A percentile compares a stretch with the other conserved stretches of the same genome.
These are phyloP conservation scores for Leptestheria dahalacensis DNA, from an alignment of 1,140 invertebrate species.

Conservation along the genomic window DNA sequence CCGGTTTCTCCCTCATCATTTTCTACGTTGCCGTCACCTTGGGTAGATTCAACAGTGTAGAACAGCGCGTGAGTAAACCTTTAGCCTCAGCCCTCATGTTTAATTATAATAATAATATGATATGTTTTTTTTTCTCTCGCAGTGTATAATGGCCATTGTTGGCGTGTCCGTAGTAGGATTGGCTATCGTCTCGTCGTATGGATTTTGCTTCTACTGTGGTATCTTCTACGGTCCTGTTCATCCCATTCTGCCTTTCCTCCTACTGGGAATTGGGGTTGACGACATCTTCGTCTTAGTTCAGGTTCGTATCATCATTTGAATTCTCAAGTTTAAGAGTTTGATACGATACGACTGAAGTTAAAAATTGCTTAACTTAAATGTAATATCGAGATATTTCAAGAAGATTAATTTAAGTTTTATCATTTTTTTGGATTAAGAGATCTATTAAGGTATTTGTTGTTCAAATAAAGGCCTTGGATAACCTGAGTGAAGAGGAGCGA, in stretches of 20 bases:
- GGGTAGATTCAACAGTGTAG: slow-evolving; percentile 36
- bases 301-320: slow-evolving; percentile 18
- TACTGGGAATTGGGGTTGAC: slow-evolving; percentile 39
- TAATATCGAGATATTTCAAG: too few species aligned
- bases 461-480: slow-evolving; percentile 24
- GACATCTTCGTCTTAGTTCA: slow-evolving; percentile 39
- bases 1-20: slow-evolving; percentile 36
- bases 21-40: slow-evolving; percentile 39
- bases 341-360: too few species aligned
- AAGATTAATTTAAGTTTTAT: slow-evolving; percentile 14
- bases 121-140: not conserved
- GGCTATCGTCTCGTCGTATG: slow-evolving; percentile 36
- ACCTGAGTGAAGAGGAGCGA: slow-evolving; percentile 25
- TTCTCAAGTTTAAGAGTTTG: too few species aligned
- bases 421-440: not conserved
- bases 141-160: slow-evolving; percentile 33
- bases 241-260: slow-evolving; percentile 38
- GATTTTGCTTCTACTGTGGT: slow-evolving; percentile 35
- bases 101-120: not conserved
- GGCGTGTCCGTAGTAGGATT: slow-evolving; percentile 37
- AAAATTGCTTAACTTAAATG: too few species aligned
- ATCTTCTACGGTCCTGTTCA: slow-evolving; percentile 39
- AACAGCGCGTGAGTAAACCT: slow-evolving; percentile 34
- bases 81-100: not conserved
- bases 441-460: slow-evolving; percentile 8